Base-by-base conservation (phyloP, 2,888 invertebrate genomes). In the Pandemis cinnamomeana region DNA sequence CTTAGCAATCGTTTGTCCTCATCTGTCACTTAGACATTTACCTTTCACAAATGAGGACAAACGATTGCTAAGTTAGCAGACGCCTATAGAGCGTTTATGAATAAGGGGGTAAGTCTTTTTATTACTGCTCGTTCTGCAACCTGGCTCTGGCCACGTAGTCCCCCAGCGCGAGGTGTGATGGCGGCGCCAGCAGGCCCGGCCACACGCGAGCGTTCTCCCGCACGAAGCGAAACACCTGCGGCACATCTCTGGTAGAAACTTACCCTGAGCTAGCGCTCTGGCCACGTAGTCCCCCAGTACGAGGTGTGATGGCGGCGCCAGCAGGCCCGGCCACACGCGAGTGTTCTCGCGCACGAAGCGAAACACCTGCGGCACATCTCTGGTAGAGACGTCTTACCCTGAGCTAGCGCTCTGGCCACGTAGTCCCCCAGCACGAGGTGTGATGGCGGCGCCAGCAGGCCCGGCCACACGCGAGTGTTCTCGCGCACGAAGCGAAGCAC, bases 201-300 rank as follows among this genome's bases (percentile, higher is more conserved):
- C 91, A 93, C 5, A 87, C 55, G 10, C 83, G 84, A 5, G 89
- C 86, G 76, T 91, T 85, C 66, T 92, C 89, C 27, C 87, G 86
- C 76, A 94, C 89, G 82, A 92, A 93, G 8, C 88, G 86, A 13
- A 92, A 80, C 76, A 93, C 88, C 51, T 91, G 88, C 5, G 92
- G 90, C 67, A 87, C 86, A 78, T 94, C 94, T 36, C 44, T 44
- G 44, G 44, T 44, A 7, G 44, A 13, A 8, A 6, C 27, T 6
- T 68, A 91, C 93, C 93, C 88, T 94, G 93, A 15, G 93, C 87
- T 1, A 93, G 81, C 0, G 90, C 86, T 66, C 93, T 83, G 8
- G 91, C 82, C 2, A 93, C 88, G 67, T 89, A 91, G 80, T 94
- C 94, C 20, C 82, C 83, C 2, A 93, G 81, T 7, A 91, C 81